Evolutionary conservation across 2,888 invertebrate genomes (phyloP).

Genomic region (Orchesella flavescens): DNA sequence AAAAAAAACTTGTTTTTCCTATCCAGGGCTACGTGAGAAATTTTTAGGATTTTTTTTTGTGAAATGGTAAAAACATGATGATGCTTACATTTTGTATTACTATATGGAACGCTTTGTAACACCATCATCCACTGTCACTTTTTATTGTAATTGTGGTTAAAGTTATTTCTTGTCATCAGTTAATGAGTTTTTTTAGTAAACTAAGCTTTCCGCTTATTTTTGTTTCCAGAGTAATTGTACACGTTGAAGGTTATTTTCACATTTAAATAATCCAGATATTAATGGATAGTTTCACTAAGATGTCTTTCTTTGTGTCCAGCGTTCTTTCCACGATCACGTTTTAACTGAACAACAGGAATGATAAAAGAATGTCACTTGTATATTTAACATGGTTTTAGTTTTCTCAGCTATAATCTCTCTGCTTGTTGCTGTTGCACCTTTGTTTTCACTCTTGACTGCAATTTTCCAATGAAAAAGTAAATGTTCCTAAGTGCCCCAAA

Average conservation of each 20-base stretch:
- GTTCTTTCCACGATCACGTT: not conserved
- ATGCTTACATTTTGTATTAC: slow-evolving; percentile 10
- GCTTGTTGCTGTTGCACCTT: too few species aligned
- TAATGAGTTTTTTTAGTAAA: not conserved
- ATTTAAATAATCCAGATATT: not conserved
- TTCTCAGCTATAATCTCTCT: not conserved
- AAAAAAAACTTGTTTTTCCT: too few species aligned
- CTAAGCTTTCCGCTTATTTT: not conserved
- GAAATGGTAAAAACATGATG: not conserved
- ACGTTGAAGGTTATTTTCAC: too few species aligned
- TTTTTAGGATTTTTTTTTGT: not conserved
- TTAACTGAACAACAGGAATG: not conserved
- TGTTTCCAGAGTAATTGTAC: not conserved
- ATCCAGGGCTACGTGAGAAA: slow-evolving; percentile 54
- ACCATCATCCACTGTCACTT: not conserved
- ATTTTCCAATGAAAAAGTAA: not conserved
- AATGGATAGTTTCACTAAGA: not conserved
- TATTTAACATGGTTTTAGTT: not conserved
- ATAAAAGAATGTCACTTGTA: not conserved
- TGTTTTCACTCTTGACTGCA: not conserved
- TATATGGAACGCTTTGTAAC: not conserved
- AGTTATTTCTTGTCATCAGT: not conserved
- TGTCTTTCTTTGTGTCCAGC: not conserved
- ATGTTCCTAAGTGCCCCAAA: slow-evolving; percentile 55
- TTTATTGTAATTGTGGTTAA: not conserved